phyloP scores from a whole-genome alignment of 2,888 invertebrate species.

The Gerosis bhagava region DNA sequence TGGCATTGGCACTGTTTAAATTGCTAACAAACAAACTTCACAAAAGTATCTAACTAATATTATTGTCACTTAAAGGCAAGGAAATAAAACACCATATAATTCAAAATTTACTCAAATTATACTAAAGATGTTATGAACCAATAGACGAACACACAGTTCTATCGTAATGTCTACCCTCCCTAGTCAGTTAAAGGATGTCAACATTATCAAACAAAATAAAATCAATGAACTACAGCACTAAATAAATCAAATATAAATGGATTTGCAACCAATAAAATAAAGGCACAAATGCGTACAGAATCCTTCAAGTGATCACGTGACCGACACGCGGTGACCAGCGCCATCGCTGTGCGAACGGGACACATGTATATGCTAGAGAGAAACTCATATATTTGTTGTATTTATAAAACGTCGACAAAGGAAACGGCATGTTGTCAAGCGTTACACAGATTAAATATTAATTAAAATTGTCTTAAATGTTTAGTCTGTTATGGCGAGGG shows the following conservation, averaged over 20 bases:
- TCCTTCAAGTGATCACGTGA: slow-evolving; percentile 51
- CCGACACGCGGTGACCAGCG: slow-evolving; percentile 39
- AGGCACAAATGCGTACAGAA: slow-evolving; percentile 45
- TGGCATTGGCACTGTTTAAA: too few relatives aligned
- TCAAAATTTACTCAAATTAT: too few relatives aligned
- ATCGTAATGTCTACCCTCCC: too few relatives aligned
- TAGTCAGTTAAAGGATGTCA: too few relatives aligned
- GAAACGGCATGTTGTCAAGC: background rate
- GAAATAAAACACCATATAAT: too few relatives aligned
- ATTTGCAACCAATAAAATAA: slow-evolving; percentile 34
- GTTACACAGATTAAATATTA: slow-evolving; percentile 21
- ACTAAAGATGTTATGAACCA: too few relatives aligned
- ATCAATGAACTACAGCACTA: too few relatives aligned
- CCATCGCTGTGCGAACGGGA: slow-evolving; percentile 46
- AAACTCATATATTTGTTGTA: slow-evolving; percentile 1
- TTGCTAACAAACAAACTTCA: too few relatives aligned
- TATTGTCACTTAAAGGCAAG: too few relatives aligned
- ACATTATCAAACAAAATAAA: too few relatives aligned
- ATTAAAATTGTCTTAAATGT: slow-evolving; percentile 21
- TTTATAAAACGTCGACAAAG: slow-evolving; percentile 9
- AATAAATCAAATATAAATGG: slow-evolving; percentile 14
- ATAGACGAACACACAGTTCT: too few relatives aligned
- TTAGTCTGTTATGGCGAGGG: slow-evolving; percentile 5
- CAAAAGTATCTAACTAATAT: too few relatives aligned
- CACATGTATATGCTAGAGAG: slow-evolving; percentile 12